These are phyloP conservation scores for Callocephalon fimbriatum DNA, from an alignment of 2,113 vertebrate genomes.

Conservation along the genomic window DNA sequence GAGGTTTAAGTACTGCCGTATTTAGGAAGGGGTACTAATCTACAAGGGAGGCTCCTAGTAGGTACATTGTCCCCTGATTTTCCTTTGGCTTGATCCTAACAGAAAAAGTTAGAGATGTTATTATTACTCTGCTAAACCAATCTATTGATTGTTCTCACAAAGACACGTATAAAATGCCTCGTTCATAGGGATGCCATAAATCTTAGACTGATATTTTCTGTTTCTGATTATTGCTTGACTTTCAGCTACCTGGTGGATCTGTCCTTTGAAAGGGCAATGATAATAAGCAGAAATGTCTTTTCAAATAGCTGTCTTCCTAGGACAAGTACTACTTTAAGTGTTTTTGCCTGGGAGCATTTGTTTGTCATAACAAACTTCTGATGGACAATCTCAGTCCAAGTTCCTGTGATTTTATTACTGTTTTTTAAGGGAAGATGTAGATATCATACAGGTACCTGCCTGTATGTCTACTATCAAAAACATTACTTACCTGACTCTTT, in stretches of 20 bases:
- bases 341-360: background rate
- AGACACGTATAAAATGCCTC: background rate
- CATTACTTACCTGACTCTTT: background rate
- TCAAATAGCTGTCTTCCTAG: background rate
- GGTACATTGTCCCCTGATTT: background rate
- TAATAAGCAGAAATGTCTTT: background rate
- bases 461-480: background rate
- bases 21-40: background rate
- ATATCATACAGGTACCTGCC: background rate
- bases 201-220: background rate
- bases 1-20: background rate
- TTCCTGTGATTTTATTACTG: background rate
- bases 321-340: background rate
- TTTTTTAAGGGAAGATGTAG: background rate
- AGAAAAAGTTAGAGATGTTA: background rate
- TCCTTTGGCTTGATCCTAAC: background rate
- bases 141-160: background rate
- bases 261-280: background rate
- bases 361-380: background rate
- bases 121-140: background rate
- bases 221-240: background rate
- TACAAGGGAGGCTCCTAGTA: background rate
- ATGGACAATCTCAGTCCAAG: background rate
- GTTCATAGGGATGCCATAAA: background rate
- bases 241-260: background rate